Conservation (phyloP, 2,113 vertebrate species). For the Empidonax alnorum region DNA sequence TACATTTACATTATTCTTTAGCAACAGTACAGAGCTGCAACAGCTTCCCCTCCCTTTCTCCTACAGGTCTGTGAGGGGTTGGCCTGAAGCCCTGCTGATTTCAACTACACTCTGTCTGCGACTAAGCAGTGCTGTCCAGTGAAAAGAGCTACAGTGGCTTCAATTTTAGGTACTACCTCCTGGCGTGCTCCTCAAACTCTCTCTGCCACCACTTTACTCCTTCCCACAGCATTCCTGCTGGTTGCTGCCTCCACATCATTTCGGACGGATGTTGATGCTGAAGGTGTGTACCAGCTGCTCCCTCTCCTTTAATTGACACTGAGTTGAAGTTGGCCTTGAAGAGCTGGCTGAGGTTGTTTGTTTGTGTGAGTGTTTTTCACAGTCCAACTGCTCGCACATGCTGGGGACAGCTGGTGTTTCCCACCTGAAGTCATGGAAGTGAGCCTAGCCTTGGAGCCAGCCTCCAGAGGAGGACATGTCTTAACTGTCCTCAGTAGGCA, state of each 20-base stretch:
- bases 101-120: background rate
- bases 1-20: background rate
- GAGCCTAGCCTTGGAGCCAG: background rate
- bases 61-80: background rate
- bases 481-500: background rate
- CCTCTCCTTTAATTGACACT: background rate
- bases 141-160: background rate
- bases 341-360: background rate
- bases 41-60: background rate
- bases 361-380: background rate
- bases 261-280: background rate
- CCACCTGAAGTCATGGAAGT: background rate
- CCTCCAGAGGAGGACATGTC: background rate
- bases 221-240: background rate
- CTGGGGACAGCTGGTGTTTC: background rate
- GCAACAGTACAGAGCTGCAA: background rate
- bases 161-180: background rate
- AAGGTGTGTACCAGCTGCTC: background rate
- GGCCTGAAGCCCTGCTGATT: background rate
- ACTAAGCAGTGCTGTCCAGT: fast-evolving
- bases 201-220: background rate
- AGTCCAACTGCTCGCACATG: fast-evolving
- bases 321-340: background rate
- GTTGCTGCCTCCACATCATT: fast-evolving
- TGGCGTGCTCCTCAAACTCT: fast-evolving